Evolutionary conservation across 2,888 invertebrate genomes (phyloP).

Genomic region (Hedya salicella): DNA sequence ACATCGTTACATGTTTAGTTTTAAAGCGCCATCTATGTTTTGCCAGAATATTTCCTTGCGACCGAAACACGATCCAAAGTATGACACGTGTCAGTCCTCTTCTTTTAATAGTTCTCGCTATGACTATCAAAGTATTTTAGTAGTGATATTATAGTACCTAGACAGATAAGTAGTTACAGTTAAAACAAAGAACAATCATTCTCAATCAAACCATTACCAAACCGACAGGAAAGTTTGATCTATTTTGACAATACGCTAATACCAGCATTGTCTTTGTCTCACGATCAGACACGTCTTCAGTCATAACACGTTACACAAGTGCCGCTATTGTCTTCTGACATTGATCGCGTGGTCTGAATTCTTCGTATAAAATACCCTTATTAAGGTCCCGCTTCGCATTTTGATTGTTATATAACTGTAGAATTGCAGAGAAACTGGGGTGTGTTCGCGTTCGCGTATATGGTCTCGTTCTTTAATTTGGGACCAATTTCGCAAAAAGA

Average conservation of each 20-base stretch:
- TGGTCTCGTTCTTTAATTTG: no score
- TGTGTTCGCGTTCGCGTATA: no score
- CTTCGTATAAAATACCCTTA: constrained; percentile 44
- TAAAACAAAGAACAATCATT: constrained; percentile 32
- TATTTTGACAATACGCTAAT: constrained; percentile 44
- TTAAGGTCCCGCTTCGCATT: constrained; percentile 43
- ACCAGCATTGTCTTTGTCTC: constrained; percentile 34
- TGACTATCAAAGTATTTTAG: neutral
- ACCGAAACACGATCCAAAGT: no score
- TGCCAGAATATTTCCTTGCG: no score
- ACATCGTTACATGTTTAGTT: no score
- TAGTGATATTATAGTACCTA: no score
- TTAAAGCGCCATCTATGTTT: no score
- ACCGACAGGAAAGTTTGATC: constrained; percentile 33
- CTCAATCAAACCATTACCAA: constrained; percentile 30
- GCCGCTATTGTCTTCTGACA: constrained; percentile 65
- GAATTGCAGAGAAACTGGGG: neutral
- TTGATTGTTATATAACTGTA: constrained; percentile 44
- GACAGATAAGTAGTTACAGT: no score
- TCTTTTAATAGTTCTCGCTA: no score
- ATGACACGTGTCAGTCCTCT: no score
- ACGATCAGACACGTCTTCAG: constrained; percentile 42
- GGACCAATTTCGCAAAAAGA: no score
- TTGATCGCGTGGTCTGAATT: constrained; percentile 59
- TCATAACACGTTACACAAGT: constrained; percentile 64